Evolutionary conservation across 1,140 invertebrate species (phyloP).

Genomic region (Rhopalosiphum maidis): DNA sequence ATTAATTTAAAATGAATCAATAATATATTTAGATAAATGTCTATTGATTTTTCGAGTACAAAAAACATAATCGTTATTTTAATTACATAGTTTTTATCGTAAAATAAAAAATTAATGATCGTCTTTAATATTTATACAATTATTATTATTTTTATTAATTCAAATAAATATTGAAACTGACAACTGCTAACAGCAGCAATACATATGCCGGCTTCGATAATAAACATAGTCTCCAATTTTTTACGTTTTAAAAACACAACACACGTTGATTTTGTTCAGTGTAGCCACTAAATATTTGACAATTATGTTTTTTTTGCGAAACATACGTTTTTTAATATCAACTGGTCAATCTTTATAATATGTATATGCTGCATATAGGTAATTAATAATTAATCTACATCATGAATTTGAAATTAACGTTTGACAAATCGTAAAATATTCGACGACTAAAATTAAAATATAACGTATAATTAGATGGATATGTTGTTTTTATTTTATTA

Average conservation of each 20-base stretch:
- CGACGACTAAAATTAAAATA: too few relatives aligned
- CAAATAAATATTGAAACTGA: neutral
- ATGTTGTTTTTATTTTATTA: too few relatives aligned
- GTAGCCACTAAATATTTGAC: constrained; percentile 12
- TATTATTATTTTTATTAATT: neutral
- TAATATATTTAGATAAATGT: neutral
- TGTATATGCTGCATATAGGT: neutral
- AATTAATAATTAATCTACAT: neutral
- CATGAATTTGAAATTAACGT: neutral
- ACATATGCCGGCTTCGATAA: constrained; percentile 23
- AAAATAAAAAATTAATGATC: neutral
- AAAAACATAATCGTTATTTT: neutral
- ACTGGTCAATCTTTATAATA: neutral
- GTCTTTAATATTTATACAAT: neutral
- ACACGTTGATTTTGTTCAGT: neutral
- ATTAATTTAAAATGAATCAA: neutral
- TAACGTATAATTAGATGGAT: too few relatives aligned
- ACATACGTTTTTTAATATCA: neutral
- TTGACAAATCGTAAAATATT: too few relatives aligned
- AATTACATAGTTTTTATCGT: neutral
- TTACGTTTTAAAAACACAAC: constrained; percentile 25
- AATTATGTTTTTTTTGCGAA: neutral
- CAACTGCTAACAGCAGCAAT: neutral
- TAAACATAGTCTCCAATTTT: neutral
- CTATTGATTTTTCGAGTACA: neutral